Percentiles rank a stretch among this genome's conserved stretches.
These are phyloP conservation scores for Drosophila truncata DNA, from an alignment of 1,140 invertebrate genomes.

Conservation along the genomic window DNA sequence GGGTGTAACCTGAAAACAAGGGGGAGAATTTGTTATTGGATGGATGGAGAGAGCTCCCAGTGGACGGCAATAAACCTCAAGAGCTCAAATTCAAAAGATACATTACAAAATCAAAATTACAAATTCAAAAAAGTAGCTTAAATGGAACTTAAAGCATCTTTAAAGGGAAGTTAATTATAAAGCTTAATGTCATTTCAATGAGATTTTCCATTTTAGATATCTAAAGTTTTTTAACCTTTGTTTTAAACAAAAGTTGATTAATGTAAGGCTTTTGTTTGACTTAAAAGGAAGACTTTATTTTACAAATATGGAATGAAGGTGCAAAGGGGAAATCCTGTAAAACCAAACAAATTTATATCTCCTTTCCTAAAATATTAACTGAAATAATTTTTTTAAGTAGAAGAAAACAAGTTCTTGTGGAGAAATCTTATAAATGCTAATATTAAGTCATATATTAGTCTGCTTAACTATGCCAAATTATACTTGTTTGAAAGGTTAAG, in stretches of 20 bases:
- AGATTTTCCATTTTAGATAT: neutral
- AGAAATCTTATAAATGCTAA: neutral
- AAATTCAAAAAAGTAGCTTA: too few relatives aligned
- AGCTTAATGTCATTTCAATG: neutral
- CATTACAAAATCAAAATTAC: neutral
- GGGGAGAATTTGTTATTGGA: neutral
- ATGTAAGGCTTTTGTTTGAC: neutral
- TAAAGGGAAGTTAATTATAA: neutral
- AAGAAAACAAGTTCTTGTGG: neutral
- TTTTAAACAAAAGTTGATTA: neutral
- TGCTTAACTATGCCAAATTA: neutral
- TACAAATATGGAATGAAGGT: neutral
- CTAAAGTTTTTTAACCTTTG: neutral
- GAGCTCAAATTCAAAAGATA: neutral
- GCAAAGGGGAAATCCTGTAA: neutral
- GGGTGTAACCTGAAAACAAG: conserved; percentile 74
- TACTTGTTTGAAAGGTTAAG: neutral
- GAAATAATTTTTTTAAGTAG: neutral
- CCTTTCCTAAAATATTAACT: neutral
- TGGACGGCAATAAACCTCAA: neutral
- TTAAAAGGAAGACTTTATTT: neutral
- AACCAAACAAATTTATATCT: neutral
- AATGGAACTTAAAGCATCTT: neutral
- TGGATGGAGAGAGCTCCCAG: neutral
- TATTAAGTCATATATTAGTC: neutral